Evolutionary conservation across 2,888 invertebrate species (phyloP), one percentile per base, ranked within the genome.

Genomic region (Caenorhabditis virilis): DNA sequence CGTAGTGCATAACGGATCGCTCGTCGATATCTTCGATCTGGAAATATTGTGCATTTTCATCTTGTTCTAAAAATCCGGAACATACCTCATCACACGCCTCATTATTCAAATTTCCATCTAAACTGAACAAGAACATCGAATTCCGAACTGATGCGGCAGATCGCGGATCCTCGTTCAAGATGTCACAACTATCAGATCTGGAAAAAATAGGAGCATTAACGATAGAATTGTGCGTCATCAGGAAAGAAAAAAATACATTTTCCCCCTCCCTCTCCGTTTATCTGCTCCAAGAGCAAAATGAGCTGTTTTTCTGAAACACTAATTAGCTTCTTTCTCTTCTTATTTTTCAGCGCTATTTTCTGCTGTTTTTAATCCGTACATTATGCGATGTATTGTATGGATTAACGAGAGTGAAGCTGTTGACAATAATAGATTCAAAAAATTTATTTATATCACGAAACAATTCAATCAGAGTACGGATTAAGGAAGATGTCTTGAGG

Each of bases 1-100:
- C 91, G 79, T 82, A 82, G 53, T 79, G 79, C 45, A 78, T 62
- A 23, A 82, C 77, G 35, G 76, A 74, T 45, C 79, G 65, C 48
- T 78, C 76, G 58, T 80, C 80, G 30, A 76, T 71, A 11, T 75
- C 77, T 30, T 73, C 69, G 54, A 66, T 57, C 74, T 73, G 63
- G 27, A 69, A 56, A 3, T 16, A n/a, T 18, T 26, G 16, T 46
- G 22, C 7, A 22, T 30, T 46, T 22, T 43, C n/a, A n/a, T n/a
- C n/a, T n/a, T n/a, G n/a, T 6, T 43, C 6, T 43, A 15, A 43
- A 22, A 43, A 43, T n/a, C 5, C 13, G 18, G 5, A 43, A 38
- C 58, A 47, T 13, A 59, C 64, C 53, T 63, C 63, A 16, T 63
- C 63, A 25, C 53, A 33, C 15, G 54, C 49, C 27, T 63, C 63